These are phyloP conservation scores for Tinamus guttatus DNA, from an alignment of 2,113 vertebrate species.

Conservation along the genomic window DNA sequence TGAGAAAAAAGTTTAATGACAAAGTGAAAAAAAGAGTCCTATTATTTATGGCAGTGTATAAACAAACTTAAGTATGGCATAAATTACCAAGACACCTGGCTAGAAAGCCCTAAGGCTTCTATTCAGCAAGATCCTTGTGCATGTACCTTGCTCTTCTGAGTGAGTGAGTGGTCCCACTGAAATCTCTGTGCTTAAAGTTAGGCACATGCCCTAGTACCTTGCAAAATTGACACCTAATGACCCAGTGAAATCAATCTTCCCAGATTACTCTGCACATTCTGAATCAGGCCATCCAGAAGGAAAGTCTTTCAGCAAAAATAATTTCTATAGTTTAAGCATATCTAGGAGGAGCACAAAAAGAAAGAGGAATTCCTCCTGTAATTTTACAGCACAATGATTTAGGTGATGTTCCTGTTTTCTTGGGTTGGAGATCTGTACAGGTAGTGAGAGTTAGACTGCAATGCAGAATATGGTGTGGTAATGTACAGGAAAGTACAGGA, in stretches of 20 bases:
- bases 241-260: neutral
- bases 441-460: constrained; percentile 32
- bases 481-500: neutral
- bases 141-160: neutral
- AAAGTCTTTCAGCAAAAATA: neutral
- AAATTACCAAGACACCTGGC: neutral
- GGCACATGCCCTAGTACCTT: neutral
- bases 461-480: constrained; percentile 11
- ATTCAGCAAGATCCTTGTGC: neutral
- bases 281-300: neutral
- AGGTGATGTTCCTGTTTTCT: neutral
- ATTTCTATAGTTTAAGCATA: neutral
- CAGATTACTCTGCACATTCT: neutral
- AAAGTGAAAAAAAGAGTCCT: neutral
- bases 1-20: neutral
- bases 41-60: neutral
- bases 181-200: neutral
- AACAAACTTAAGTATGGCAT: neutral
- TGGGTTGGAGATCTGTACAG: constrained; percentile 31
- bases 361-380: neutral
- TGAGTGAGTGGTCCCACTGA: neutral
- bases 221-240: neutral
- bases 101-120: neutral
- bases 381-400: constrained; percentile 5
- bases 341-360: neutral